phyloP scores from a whole-genome alignment of 2,113 vertebrate species.

The Atlantisia rogersi region DNA sequence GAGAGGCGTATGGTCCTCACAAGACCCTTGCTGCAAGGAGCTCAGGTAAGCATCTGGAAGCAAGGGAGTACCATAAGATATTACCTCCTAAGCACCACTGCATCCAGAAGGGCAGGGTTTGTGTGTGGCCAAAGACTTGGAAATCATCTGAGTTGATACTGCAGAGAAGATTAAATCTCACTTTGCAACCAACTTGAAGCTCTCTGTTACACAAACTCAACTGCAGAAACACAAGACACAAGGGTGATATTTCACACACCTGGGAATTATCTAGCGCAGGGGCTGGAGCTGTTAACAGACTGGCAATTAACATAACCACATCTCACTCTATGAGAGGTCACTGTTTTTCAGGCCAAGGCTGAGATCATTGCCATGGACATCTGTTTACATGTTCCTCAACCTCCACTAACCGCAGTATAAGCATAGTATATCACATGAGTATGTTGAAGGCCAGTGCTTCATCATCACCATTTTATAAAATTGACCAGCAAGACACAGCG shows the following conservation, averaged over 20 bases:
- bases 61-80: background rate
- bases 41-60: background rate
- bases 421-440: background rate
- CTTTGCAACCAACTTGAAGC: background rate
- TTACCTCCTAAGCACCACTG: background rate
- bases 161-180: constrained; percentile 29
- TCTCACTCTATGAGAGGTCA: background rate
- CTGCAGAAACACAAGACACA: background rate
- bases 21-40: background rate
- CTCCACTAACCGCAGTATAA: background rate
- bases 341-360: constrained; percentile 28
- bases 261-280: background rate
- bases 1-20: background rate
- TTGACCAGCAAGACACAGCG: background rate
- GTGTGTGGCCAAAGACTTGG: background rate
- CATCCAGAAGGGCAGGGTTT: background rate
- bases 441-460: background rate
- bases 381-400: background rate
- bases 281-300: constrained; percentile 8
- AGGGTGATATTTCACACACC: constrained; percentile 52
- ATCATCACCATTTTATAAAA: background rate
- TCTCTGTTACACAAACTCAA: background rate
- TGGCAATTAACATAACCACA: background rate
- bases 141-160: background rate
- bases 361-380: constrained; percentile 9